Evolutionary conservation across 2,888 invertebrate genomes (phyloP).

Genomic region (Oscheius onirici): DNA sequence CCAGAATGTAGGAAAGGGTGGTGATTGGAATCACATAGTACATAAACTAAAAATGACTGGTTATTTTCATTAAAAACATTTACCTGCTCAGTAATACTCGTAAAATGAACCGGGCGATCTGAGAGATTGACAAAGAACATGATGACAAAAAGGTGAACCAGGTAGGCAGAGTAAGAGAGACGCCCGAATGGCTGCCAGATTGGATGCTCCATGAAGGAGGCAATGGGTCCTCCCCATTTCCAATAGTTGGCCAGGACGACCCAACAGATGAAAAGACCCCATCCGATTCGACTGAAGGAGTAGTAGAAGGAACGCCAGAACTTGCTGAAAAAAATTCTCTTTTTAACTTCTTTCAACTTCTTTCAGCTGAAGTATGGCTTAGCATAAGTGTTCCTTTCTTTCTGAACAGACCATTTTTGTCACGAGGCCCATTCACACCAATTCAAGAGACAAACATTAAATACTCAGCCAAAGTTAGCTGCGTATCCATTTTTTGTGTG

Average conservation of each 20-base stretch:
- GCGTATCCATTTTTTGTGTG: no score
- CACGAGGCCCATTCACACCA: no score
- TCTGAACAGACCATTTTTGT: no score
- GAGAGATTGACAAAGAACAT: constrained; percentile 40
- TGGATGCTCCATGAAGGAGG: constrained; percentile 14
- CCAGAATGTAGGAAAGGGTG: constrained; percentile 23
- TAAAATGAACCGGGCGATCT: constrained; percentile 39
- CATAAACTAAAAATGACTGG: neutral
- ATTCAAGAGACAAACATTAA: no score
- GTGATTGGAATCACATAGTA: neutral
- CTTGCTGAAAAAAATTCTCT: constrained; percentile 7
- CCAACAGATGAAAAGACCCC: constrained; percentile 73
- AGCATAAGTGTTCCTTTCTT: no score
- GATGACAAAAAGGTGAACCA: constrained; percentile 72
- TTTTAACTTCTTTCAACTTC: no score
- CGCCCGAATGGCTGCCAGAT: constrained; percentile 81
- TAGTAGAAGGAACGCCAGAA: constrained; percentile 40
- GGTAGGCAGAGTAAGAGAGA: constrained; percentile 90
- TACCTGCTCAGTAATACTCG: neutral
- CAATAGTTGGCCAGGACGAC: constrained; percentile 73
- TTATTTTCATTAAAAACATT: neutral
- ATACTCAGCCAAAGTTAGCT: no score
- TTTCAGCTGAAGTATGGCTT: no score
- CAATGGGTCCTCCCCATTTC: constrained; percentile 72
- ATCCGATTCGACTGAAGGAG: constrained; percentile 68